Conservation (phyloP, 2,797 vertebrate species). For the Bradypodion ventrale region DNA sequence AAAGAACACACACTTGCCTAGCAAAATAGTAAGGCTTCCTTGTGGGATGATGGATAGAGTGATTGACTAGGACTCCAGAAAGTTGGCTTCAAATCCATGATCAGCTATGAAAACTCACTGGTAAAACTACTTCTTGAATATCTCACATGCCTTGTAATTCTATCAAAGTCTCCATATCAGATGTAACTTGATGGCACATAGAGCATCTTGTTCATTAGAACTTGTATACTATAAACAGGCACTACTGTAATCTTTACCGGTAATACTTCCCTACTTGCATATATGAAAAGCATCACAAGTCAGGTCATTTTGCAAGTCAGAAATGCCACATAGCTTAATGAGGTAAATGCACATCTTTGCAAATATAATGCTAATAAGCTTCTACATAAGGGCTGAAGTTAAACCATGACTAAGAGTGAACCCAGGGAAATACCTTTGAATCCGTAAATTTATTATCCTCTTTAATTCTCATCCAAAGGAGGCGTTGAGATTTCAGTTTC, state of each 20-base stretch:
- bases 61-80: too few species aligned
- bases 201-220: background rate
- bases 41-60: too few species aligned
- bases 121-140: too few species aligned
- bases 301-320: too few species aligned
- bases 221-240: background rate
- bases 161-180: too few species aligned
- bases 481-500: background rate
- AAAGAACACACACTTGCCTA: background rate
- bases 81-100: too few species aligned
- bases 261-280: too few species aligned
- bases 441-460: background rate
- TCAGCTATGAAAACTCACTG: too few species aligned
- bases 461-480: background rate
- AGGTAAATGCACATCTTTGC: background rate
- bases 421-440: background rate
- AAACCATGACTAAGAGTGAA: background rate
- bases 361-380: constrained; percentile 16
- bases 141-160: too few species aligned
- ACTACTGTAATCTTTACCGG: background rate
- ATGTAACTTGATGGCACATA: too few species aligned
- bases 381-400: background rate
- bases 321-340: background rate
- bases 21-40: background rate
- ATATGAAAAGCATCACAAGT: too few species aligned